phyloP scores from a whole-genome alignment of 1,140 invertebrate species.

The Galendromus occidentalis region DNA sequence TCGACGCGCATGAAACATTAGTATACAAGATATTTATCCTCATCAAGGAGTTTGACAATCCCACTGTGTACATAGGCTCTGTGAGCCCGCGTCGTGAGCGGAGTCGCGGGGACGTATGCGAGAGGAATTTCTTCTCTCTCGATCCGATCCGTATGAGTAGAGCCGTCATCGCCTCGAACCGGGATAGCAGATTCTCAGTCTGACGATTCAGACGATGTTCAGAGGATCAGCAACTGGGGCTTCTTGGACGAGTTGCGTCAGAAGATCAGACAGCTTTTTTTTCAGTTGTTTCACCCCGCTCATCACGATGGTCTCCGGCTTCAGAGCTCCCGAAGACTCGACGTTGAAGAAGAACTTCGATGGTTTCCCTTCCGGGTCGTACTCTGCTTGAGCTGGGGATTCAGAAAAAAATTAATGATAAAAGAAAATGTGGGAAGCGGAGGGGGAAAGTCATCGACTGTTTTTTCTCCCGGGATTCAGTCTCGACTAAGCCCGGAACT shows the following conservation, averaged over 20 bases:
- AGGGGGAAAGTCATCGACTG: background rate
- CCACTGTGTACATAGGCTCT: too few species aligned
- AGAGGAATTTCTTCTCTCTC: too few species aligned
- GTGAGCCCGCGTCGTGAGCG: too few species aligned
- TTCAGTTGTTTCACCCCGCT: constrained; percentile 81
- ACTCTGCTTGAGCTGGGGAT: constrained; percentile 62
- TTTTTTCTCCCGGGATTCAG: too few species aligned
- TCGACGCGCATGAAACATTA: too few species aligned
- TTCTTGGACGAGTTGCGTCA: constrained; percentile 73
- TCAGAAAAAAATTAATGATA: constrained; percentile 13
- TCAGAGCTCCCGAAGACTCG: constrained; percentile 76
- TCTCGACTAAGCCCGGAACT: background rate
- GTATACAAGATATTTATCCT: too few species aligned
- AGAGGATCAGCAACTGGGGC: constrained; percentile 45
- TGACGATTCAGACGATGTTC: background rate
- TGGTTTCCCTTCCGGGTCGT: constrained; percentile 76
- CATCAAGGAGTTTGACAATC: too few species aligned
- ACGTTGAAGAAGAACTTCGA: constrained; percentile 96
- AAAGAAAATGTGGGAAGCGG: background rate
- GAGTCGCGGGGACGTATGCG: too few species aligned
- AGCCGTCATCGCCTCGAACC: too few species aligned
- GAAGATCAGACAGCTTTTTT: constrained; percentile 85
- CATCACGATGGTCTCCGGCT: constrained; percentile 89
- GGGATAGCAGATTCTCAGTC: too few species aligned
- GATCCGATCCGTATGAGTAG: too few species aligned